A percentile compares a stretch with the other conserved stretches of the same genome.
Conservation (phyloP, 2,797 vertebrate species). For the Sarcoramphus papa region DNA sequence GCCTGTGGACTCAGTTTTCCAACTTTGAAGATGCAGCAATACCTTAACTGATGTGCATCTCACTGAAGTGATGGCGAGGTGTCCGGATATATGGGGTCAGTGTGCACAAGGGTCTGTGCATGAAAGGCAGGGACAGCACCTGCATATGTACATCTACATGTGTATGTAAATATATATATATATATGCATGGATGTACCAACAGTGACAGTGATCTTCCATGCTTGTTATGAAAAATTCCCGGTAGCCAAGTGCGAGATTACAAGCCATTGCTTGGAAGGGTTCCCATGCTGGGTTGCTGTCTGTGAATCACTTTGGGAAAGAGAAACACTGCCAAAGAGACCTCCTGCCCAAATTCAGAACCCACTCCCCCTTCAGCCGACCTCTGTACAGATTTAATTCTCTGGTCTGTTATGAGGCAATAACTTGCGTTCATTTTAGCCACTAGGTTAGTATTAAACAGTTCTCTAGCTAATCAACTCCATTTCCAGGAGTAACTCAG, state of each 20-base stretch:
- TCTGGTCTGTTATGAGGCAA: not conserved
- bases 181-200: no score
- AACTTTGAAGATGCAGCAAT: not conserved
- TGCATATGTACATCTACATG: no score
- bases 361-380: not conserved
- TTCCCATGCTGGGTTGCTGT: not conserved
- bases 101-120: not conserved
- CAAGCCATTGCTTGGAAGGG: not conserved
- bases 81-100: rapidly evolving
- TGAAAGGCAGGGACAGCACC: not conserved
- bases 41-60: not conserved
- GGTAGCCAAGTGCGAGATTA: not conserved
- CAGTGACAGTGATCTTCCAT: not conserved
- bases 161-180: not conserved
- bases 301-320: not conserved
- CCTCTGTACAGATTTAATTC: not conserved
- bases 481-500: not conserved
- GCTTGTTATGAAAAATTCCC: not conserved
- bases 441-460: not conserved
- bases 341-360: not conserved
- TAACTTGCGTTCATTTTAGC: not conserved
- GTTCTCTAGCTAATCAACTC: not conserved
- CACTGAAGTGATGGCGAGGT: not conserved
- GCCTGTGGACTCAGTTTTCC: not conserved
- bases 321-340: not conserved